These are phyloP conservation scores for Emys orbicularis DNA, from an alignment of 2,797 vertebrate genomes.

Conservation along the genomic window DNA sequence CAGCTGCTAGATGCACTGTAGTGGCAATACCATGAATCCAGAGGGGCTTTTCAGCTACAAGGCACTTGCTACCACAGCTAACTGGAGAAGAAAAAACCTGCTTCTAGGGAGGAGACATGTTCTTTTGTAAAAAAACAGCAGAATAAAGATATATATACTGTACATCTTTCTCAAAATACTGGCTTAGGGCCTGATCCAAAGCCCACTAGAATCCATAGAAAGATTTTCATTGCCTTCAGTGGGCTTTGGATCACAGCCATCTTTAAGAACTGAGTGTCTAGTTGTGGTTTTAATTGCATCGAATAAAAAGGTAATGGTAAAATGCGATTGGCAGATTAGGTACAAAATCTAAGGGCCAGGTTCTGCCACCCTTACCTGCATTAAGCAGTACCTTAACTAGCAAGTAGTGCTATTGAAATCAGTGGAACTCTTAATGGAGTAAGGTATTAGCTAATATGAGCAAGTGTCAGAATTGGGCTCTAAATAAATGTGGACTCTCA, in stretches of 20 bases:
- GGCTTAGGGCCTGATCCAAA: not conserved
- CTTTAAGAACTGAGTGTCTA: not conserved
- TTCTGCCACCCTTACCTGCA: not conserved
- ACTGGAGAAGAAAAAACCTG: not conserved
- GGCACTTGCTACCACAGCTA: not conserved
- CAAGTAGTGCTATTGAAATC: too few relatives aligned
- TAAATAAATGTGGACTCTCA: conserved; percentile 11
- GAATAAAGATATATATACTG: not conserved
- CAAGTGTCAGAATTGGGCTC: too few relatives aligned
- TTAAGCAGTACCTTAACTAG: not conserved
- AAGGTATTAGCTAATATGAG: too few relatives aligned
- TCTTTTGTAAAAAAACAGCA: not conserved
- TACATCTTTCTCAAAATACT: not conserved
- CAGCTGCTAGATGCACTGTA: not conserved
- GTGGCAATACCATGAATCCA: too few relatives aligned
- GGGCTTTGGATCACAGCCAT: not conserved
- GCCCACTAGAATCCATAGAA: not conserved
- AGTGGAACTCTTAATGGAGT: too few relatives aligned
- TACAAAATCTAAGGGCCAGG: not conserved
- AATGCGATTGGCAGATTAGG: conserved; percentile 20
- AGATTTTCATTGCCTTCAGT: not conserved
- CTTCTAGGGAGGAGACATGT: rapidly evolving
- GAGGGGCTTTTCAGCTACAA: not conserved
- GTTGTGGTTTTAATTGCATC: not conserved
- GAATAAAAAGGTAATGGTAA: conserved; percentile 27